Evolutionary conservation across 2,113 vertebrate genomes (phyloP), one percentile per base, ranked within the genome.

Genomic region (Meriones unguiculatus): DNA sequence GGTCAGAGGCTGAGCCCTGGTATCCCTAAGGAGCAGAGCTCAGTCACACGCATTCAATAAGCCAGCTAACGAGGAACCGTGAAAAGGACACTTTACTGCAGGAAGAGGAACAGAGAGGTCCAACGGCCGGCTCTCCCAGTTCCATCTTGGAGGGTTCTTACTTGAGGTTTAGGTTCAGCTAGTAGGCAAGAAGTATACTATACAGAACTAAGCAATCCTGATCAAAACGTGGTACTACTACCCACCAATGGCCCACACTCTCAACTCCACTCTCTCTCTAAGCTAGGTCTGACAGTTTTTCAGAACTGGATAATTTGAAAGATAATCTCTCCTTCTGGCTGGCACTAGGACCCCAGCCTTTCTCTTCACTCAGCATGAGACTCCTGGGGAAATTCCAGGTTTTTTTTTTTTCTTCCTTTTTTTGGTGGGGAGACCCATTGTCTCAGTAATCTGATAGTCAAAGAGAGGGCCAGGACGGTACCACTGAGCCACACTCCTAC

Each of bases 401-500:
- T 70, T 62, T 46, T 46, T 46, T 46, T 46, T 46, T 46, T 46
- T 46, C 4, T 4, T 46, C 4, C 41, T 4, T 46, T 46, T 46
- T 46, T 46, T 46, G n/a, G n/a, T n/a, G n/a, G n/a, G n/a, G n/a
- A n/a, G n/a, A 24, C 30, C 30, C 22, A 52, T 69, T 87, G 64
- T 87, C 84, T 87, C 65, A 87, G 52, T 70, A 87, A 87, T 87
- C 50, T 70, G 46, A 87, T 70, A 70, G 65, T 32, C n/a, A 54
- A 70, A 70, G 46, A 18, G 65, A 87, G 85, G 32, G 18, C 3
- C 64, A 54, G 24, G 13, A 59, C n/a, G 7, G 69, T 73, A 73
- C 32, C 80, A 59, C 7, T n/a, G 35, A 38, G 20, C 86, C 50
- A n/a, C 32, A 72, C 50, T 1, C 32, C 2, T 1, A 38, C 13